Evolutionary conservation across 1,140 invertebrate species (phyloP), one percentile per base, ranked within the genome.

Genomic region (Aphelenchoides fujianensis): DNA sequence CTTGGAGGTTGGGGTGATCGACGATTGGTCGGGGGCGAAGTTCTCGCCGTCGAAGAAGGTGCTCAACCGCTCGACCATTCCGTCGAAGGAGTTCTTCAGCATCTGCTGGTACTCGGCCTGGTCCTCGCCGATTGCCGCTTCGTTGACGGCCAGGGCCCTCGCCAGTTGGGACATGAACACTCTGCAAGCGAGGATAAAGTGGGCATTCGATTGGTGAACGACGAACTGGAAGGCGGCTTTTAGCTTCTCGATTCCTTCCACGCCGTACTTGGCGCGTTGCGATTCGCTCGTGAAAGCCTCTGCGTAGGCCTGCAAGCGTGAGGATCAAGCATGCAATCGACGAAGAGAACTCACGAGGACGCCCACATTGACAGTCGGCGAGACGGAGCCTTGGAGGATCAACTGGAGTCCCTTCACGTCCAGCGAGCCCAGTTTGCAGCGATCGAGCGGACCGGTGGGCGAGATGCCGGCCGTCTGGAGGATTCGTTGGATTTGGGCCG

Each of bases 1-100:
- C 16, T 54, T 52, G 16, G 57, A 69, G 32, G 19, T 70, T 23
- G 69, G 62, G 7, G 9, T 70, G 28, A 31, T 70, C 12, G 41
- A n/a, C 12, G 7, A 19, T 59, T 59, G 53, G 9, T 41, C 35
- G 27, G 41, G 67, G n/a, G 61, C 30, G 41, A 69, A 69, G 53
- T 69, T 80, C 70, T 78, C 79, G 30, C 68, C 79, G 32, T 69
- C 75, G 37, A 79, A 79, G 37, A 80, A 79, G n/a, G 57, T 70
- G 5, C 62, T 71, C 23, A 79, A 55, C 53, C 79, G 23, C 66
- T 79, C 77, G 31, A 80, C 48, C 79, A 79, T 80, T n/a, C 74
- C 77, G 36, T 78, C 78, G 61, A 79, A 79, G 12, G 78, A 80
- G 3, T 77, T 73, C 37, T 75, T 57, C 23, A 79, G 31, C 77